phyloP scores from a whole-genome alignment of 2,888 invertebrate genomes.

The Limnephilus auricula region DNA sequence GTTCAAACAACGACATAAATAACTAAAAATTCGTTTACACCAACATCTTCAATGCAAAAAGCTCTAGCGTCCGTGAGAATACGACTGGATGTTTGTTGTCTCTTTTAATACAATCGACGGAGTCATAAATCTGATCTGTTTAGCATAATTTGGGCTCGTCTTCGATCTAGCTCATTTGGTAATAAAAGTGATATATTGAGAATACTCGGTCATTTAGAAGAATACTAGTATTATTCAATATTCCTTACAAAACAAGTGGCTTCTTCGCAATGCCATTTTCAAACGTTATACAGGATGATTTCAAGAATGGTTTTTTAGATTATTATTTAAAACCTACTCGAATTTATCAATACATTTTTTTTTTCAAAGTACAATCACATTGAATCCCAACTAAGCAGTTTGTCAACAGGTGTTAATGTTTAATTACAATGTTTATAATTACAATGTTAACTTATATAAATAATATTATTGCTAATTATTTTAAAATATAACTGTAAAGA shows the following conservation, averaged over 20 bases:
- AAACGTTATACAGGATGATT: constrained; percentile 51
- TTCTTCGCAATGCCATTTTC: constrained; percentile 44
- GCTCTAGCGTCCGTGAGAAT: not conserved
- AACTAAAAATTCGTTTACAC: not conserved
- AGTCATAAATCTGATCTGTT: not conserved
- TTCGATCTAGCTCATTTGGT: constrained; percentile 24
- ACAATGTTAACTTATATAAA: too few relatives aligned
- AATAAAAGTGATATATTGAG: constrained; percentile 64
- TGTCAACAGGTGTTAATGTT: too few relatives aligned
- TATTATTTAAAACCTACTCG: too few relatives aligned
- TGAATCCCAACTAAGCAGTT: too few relatives aligned
- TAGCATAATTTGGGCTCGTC: constrained; percentile 24
- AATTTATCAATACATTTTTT: too few relatives aligned
- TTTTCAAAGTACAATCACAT: too few relatives aligned
- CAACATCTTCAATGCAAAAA: not conserved
- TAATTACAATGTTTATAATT: too few relatives aligned
- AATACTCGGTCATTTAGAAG: constrained; percentile 55
- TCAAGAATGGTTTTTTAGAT: constrained; percentile 27
- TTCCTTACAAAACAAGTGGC: not conserved
- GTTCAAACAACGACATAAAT: not conserved
- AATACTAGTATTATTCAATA: not conserved
- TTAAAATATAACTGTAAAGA: too few relatives aligned
- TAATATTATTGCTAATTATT: too few relatives aligned
- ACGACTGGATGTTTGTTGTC: not conserved
- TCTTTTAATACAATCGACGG: not conserved